A percentile compares a stretch with the other conserved stretches of the same genome.
Conservation (phyloP, 2,888 invertebrate genomes). For the Phania funesta region DNA sequence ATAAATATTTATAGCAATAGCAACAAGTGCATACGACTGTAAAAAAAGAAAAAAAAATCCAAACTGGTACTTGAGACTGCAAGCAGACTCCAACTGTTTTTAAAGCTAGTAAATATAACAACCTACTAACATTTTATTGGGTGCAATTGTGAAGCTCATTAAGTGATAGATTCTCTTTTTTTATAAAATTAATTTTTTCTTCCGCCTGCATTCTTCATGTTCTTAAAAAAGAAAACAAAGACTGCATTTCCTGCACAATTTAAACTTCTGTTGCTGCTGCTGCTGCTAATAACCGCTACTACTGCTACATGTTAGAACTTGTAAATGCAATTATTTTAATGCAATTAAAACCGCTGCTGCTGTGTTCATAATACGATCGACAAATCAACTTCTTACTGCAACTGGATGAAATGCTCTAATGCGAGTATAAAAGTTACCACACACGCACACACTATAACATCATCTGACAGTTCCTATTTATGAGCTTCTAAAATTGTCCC, state of each 20-base stretch:
- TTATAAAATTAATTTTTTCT: conserved; percentile 58
- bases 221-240: conserved; percentile 33
- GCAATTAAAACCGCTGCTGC: conserved; percentile 13
- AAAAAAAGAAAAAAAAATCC: conserved; percentile 1
- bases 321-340: not conserved
- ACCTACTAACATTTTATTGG: conserved; percentile 11
- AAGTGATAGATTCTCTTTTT: conserved; percentile 37
- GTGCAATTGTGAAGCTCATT: conserved; percentile 40
- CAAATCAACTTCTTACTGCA: not conserved
- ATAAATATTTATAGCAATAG: not conserved
- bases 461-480: not conserved
- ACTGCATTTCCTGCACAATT: conserved; percentile 60
- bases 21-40: conserved; percentile 10
- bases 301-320: conserved; percentile 3
- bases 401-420: not conserved
- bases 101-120: not conserved
- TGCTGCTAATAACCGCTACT: conserved; percentile 1
- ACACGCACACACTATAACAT: not conserved
- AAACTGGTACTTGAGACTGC: conserved; percentile 47
- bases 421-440: not conserved
- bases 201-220: conserved; percentile 68
- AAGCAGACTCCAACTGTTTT: conserved; percentile 5
- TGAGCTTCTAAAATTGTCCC: conserved; percentile 25
- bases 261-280: conserved; percentile 2
- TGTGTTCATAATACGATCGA: not conserved